Evolutionary conservation across 1,140 invertebrate genomes (phyloP).

Genomic region (Temnothorax nylanderi): DNA sequence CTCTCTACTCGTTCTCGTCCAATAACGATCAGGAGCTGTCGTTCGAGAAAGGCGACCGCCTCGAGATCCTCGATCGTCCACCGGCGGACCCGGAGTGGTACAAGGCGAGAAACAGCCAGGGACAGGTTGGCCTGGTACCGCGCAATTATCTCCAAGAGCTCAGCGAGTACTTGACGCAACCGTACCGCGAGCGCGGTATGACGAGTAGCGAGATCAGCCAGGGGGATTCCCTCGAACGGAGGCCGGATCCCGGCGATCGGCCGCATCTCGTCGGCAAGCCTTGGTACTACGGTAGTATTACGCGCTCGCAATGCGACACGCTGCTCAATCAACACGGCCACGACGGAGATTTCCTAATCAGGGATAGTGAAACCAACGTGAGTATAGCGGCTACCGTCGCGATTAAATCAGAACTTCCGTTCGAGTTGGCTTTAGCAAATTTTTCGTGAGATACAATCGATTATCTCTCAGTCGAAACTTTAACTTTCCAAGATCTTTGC

Average conservation of each 20-base stretch:
- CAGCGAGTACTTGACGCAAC: slow-evolving; percentile 94
- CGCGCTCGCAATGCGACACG: slow-evolving; percentile 97
- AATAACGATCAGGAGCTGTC: slow-evolving; percentile 98
- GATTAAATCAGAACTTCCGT: neutral
- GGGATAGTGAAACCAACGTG: slow-evolving; percentile 99
- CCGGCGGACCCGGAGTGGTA: slow-evolving; percentile 99
- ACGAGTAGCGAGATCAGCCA: slow-evolving; percentile 84
- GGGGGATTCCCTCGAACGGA: slow-evolving; percentile 84
- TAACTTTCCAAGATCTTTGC: neutral
- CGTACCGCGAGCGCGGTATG: slow-evolving; percentile 88
- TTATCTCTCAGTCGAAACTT: neutral
- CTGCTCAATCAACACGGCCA: slow-evolving; percentile 97
- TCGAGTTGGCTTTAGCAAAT: neutral
- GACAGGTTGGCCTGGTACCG: slow-evolving; percentile 97
- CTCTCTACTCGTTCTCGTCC: slow-evolving; percentile 97
- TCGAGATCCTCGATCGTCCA: slow-evolving; percentile 98
- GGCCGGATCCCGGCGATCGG: slow-evolving; percentile 86
- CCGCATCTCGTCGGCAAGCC: slow-evolving; percentile 92
- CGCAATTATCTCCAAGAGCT: slow-evolving; percentile 98
- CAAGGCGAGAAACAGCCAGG: slow-evolving; percentile 96
- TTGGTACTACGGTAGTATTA: slow-evolving; percentile 99
- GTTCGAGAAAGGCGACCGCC: slow-evolving; percentile 97
- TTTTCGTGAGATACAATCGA: neutral
- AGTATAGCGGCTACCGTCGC: slow-evolving; percentile 84
- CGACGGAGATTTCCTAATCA: slow-evolving; percentile 99